Percentiles rank a stretch among this genome's conserved stretches.
These are phyloP conservation scores for Pteromalus puparum DNA, from an alignment of 1,140 invertebrate species.

Conservation along the genomic window DNA sequence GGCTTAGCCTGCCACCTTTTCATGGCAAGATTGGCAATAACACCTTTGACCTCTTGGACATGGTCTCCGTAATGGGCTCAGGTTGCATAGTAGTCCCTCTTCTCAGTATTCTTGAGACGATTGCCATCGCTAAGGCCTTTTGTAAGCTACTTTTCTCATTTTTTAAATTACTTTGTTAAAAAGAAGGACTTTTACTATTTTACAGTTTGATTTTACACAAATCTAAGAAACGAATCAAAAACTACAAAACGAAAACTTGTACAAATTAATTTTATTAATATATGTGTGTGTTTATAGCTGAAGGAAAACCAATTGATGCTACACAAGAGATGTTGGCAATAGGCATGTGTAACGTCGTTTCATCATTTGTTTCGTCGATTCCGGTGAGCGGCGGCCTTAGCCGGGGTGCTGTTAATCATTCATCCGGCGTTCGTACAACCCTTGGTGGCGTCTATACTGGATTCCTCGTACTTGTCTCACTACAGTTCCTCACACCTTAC, in stretches of 20 bases:
- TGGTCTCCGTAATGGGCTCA: conserved; percentile 81
- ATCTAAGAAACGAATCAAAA: too few relatives aligned
- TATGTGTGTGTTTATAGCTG: conserved; percentile 66
- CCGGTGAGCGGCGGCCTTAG: conserved; percentile 90
- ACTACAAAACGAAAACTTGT: too few relatives aligned
- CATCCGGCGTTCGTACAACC: conserved; percentile 88
- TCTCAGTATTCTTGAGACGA: conserved; percentile 87
- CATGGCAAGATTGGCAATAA: conserved; percentile 78
- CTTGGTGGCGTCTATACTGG: conserved; percentile 88
- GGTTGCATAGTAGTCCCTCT: conserved; percentile 88
- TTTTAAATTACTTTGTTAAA: too few relatives aligned
- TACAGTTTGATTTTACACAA: too few relatives aligned
- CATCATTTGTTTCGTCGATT: conserved; percentile 90
- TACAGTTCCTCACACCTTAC: conserved; percentile 89
- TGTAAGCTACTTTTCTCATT: conserved; percentile 77
- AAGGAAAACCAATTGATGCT: conserved; percentile 83
- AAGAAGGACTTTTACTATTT: too few relatives aligned
- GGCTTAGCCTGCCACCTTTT: conserved; percentile 80
- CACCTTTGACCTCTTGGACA: conserved; percentile 81
- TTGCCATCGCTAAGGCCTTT: conserved; percentile 89
- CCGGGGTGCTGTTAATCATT: conserved; percentile 91
- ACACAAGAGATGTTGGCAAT: conserved; percentile 89
- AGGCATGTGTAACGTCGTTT: conserved; percentile 88
- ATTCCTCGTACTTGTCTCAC: conserved; percentile 83
- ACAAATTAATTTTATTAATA: too few relatives aligned